phyloP scores from a whole-genome alignment of 1,140 invertebrate species.

The Caenorhabditis brenneri region DNA sequence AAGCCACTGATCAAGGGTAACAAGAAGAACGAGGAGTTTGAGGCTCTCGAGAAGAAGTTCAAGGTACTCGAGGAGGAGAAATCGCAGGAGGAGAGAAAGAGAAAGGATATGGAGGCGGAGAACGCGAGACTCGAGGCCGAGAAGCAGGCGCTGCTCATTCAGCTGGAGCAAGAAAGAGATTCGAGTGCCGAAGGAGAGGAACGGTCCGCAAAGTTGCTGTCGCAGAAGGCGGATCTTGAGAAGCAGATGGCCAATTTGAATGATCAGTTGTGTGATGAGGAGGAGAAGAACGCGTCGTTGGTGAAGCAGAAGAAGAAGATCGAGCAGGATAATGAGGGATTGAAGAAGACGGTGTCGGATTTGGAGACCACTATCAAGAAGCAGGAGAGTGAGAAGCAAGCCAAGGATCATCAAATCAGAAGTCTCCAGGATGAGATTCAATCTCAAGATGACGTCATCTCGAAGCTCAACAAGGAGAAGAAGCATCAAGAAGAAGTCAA shows the following conservation, averaged over 20 bases:
- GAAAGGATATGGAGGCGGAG: conserved; percentile 92
- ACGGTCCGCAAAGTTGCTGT: conserved; percentile 85
- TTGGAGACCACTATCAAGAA: conserved; percentile 71
- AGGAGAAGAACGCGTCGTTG: conserved; percentile 62
- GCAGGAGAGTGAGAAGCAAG: conserved; percentile 86
- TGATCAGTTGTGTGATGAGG: conserved; percentile 66
- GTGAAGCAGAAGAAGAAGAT: conserved; percentile 67
- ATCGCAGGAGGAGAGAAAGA: conserved; percentile 89
- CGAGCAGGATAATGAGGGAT: conserved; percentile 60
- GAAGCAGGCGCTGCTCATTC: conserved; percentile 86
- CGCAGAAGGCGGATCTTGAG: conserved; percentile 89
- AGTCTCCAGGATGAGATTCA: conserved; percentile 98
- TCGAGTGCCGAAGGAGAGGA: conserved; percentile 87
- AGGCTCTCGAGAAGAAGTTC: conserved; percentile 93
- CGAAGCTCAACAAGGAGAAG: conserved; percentile 98
- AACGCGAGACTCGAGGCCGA: conserved; percentile 88
- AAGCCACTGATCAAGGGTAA: conserved; percentile 66
- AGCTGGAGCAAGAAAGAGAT: conserved; percentile 89
- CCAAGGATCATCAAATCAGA: conserved; percentile 97
- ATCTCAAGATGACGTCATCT: conserved; percentile 97
- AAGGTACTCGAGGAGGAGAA: conserved; percentile 90
- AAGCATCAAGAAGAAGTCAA: conserved; percentile 89
- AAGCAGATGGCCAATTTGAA: conserved; percentile 75
- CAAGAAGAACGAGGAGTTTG: conserved; percentile 95
- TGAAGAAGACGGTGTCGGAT: conserved; percentile 71